phyloP scores from a whole-genome alignment of 2,888 invertebrate species.

The Bombylius major region DNA sequence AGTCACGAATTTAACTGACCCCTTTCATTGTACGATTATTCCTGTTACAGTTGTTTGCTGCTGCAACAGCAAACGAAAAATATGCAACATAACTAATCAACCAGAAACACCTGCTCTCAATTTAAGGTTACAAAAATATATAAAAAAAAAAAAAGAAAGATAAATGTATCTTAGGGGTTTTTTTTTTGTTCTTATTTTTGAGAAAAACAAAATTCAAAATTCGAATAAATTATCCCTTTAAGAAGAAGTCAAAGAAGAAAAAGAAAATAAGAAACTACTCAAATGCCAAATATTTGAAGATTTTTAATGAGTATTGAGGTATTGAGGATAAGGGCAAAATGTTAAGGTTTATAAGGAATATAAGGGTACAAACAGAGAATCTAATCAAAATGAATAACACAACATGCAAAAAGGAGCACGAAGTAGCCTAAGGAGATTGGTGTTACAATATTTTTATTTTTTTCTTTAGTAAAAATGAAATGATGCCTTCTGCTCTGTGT shows the following conservation, averaged over 20 bases:
- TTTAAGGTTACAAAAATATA: slow-evolving; percentile 5
- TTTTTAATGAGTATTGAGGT: background rate
- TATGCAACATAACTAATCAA: slow-evolving; percentile 7
- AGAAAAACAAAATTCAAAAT: background rate
- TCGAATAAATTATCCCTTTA: background rate
- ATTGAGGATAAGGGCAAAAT: background rate
- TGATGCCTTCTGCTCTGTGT: no score
- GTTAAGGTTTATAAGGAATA: background rate
- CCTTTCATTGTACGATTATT: background rate
- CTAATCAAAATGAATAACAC: background rate
- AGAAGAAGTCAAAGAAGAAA: background rate
- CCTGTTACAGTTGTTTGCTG: no score
- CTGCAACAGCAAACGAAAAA: background rate
- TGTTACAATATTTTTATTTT: background rate
- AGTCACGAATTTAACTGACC: background rate
- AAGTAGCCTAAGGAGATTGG: slow-evolving; percentile 6
- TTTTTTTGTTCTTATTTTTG: no score
- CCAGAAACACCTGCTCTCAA: slow-evolving; percentile 14
- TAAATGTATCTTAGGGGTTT: background rate
- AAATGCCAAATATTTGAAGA: background rate
- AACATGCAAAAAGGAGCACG: background rate
- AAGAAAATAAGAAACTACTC: no score
- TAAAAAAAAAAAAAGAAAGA: background rate
- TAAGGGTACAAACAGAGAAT: background rate
- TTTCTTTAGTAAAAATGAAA: background rate